phyloP scores from a whole-genome alignment of 2,797 vertebrate species.

The Poeciliopsis turneri region DNA sequence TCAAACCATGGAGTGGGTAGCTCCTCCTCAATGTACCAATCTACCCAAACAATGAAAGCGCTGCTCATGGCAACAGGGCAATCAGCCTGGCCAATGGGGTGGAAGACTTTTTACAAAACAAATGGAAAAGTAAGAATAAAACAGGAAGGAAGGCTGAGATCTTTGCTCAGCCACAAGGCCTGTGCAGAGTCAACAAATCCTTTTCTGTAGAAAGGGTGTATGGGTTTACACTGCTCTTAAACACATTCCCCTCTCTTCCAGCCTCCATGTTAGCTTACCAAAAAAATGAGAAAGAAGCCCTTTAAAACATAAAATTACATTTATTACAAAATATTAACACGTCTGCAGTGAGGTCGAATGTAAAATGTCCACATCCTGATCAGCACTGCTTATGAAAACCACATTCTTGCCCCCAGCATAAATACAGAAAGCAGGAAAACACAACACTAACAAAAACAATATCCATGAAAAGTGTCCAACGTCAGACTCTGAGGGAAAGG shows the following conservation, averaged over 20 bases:
- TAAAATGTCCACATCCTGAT: slow-evolving; percentile 42
- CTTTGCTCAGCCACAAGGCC: slow-evolving; percentile 18
- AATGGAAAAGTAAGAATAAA: slow-evolving; percentile 17
- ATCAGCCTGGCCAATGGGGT: neutral
- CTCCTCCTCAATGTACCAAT: slow-evolving; percentile 39
- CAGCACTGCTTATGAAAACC: slow-evolving; percentile 28
- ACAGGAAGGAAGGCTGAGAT: slow-evolving; percentile 6
- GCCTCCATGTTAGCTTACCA: no score
- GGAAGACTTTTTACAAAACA: neutral
- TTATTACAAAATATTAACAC: slow-evolving; percentile 64
- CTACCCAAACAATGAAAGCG: slow-evolving; percentile 45
- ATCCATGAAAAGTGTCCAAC: slow-evolving; percentile 12
- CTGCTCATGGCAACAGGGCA: slow-evolving; percentile 39
- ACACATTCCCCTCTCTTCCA: neutral
- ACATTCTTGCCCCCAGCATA: neutral
- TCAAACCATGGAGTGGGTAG: slow-evolving; percentile 28
- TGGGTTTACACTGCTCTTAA: slow-evolving; percentile 1
- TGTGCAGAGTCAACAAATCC: slow-evolving; percentile 19
- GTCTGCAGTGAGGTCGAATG: slow-evolving; percentile 12
- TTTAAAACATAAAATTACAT: slow-evolving; percentile 37
- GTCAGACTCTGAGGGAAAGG: slow-evolving; percentile 1
- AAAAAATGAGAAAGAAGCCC: neutral
- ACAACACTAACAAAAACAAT: slow-evolving; percentile 18
- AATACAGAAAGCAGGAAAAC: neutral
- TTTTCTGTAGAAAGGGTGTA: neutral